Conservation (phyloP, 2,113 vertebrate genomes). For the Neodon shergylaensis region DNA sequence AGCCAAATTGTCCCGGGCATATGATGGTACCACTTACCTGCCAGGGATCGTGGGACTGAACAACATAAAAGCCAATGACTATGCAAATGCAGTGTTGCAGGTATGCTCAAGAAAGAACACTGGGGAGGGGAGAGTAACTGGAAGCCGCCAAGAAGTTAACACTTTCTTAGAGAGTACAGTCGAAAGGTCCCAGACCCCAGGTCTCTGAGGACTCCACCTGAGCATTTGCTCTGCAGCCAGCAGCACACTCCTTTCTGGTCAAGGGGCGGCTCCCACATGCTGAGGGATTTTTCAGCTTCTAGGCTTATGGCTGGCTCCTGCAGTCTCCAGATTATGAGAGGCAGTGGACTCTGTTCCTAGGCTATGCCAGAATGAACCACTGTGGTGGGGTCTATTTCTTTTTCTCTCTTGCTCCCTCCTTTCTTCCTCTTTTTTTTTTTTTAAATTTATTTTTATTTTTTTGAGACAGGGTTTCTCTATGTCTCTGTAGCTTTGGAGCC, state of each 20-base stretch:
- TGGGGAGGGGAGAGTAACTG: background rate
- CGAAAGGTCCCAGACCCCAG: accelerated
- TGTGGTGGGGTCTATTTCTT: background rate
- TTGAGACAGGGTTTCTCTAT: background rate
- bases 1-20: slow-evolving; percentile 95
- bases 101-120: slow-evolving; percentile 78
- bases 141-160: background rate
- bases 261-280: background rate
- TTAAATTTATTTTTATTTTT: too few species aligned
- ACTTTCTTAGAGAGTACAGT: background rate
- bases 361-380: background rate
- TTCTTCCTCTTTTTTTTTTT: background rate
- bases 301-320: background rate
- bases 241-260: background rate
- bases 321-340: background rate
- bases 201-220: background rate
- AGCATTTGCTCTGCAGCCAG: background rate
- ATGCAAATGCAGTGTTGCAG: slow-evolving; percentile 97
- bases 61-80: slow-evolving; percentile 99
- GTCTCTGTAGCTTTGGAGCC: background rate
- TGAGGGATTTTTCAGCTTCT: background rate
- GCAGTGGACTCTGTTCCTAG: background rate
- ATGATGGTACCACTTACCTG: slow-evolving; percentile 98
- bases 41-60: slow-evolving; percentile 98
- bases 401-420: background rate